Conservation (phyloP, 2,888 invertebrate genomes). For the Cryptocephalus primarius region DNA sequence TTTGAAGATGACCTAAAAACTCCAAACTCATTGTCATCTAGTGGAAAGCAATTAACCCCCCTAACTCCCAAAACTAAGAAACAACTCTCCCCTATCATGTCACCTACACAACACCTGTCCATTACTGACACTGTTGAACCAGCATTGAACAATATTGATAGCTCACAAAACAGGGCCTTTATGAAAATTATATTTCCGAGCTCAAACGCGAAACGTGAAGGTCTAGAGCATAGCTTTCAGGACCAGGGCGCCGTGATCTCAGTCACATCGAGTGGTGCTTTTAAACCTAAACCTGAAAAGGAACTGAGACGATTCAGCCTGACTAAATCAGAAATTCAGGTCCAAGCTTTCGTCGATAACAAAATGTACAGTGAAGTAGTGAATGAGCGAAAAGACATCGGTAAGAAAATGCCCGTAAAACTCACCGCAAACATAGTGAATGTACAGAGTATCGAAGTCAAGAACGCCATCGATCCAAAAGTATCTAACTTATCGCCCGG, state of each 20-base stretch:
- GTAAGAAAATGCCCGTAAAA: slow-evolving; percentile 16
- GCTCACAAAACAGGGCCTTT: slow-evolving; percentile 46
- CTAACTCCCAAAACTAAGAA: slow-evolving; percentile 13
- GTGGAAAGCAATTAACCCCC: slow-evolving; percentile 20
- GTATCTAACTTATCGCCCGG: slow-evolving; percentile 13
- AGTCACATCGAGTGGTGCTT: slow-evolving; percentile 59
- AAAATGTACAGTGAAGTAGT: slow-evolving; percentile 10
- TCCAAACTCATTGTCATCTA: slow-evolving; percentile 7
- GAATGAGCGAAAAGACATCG: slow-evolving; percentile 7
- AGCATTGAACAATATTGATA: slow-evolving; percentile 28
- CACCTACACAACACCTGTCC: slow-evolving; percentile 34
- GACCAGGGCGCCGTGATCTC: slow-evolving; percentile 58
- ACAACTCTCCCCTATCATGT: slow-evolving; percentile 31
- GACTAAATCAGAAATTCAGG: slow-evolving; percentile 57
- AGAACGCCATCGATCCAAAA: slow-evolving; percentile 17
- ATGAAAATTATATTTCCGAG: slow-evolving; percentile 38
- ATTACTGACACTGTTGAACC: slow-evolving; percentile 20
- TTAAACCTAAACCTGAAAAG: slow-evolving; percentile 32
- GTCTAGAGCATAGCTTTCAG: slow-evolving; percentile 34
- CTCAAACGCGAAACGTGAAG: slow-evolving; percentile 34
- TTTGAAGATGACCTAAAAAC: slow-evolving; percentile 9
- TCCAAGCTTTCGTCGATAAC: slow-evolving; percentile 36
- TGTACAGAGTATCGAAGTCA: slow-evolving; percentile 25
- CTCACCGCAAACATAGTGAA: slow-evolving; percentile 30
- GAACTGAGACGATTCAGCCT: slow-evolving; percentile 44